These are phyloP conservation scores for Oreochromis aureus DNA, from an alignment of 2,113 vertebrate species.

Conservation along the genomic window DNA sequence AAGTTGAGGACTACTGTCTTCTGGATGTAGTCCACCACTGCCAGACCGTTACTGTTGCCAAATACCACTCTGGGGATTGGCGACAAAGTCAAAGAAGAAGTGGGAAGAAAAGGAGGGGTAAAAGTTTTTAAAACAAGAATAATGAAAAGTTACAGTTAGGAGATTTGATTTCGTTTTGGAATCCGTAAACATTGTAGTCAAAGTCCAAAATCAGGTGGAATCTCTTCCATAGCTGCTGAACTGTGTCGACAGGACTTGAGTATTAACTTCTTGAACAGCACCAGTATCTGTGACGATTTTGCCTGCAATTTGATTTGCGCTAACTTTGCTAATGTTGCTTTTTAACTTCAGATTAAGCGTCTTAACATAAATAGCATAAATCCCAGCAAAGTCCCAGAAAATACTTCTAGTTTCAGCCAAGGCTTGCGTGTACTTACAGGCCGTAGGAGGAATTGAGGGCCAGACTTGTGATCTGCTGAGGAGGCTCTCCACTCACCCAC, in stretches of 20 bases:
- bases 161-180: background rate
- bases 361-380: background rate
- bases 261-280: background rate
- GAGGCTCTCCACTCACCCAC: slow-evolving; percentile 96
- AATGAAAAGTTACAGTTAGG: background rate
- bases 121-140: background rate
- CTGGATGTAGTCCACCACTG: slow-evolving; percentile 96
- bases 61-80: slow-evolving; percentile 78
- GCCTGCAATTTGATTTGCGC: background rate
- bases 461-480: slow-evolving; percentile 95
- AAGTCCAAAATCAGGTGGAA: background rate
- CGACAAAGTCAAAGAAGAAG: background rate
- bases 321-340: background rate
- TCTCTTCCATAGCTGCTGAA: background rate
- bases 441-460: slow-evolving; percentile 91
- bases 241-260: background rate
- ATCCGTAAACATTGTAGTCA: background rate
- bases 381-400: background rate
- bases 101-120: background rate
- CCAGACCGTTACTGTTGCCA: slow-evolving; percentile 96
- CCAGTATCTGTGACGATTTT: background rate
- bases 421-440: slow-evolving; percentile 77
- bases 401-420: background rate
- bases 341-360: background rate
- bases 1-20: slow-evolving; percentile 92